Percentiles rank a stretch among this genome's conserved stretches.
Conservation (phyloP, 1,140 invertebrate genomes). For the Andricus grossulariae region DNA sequence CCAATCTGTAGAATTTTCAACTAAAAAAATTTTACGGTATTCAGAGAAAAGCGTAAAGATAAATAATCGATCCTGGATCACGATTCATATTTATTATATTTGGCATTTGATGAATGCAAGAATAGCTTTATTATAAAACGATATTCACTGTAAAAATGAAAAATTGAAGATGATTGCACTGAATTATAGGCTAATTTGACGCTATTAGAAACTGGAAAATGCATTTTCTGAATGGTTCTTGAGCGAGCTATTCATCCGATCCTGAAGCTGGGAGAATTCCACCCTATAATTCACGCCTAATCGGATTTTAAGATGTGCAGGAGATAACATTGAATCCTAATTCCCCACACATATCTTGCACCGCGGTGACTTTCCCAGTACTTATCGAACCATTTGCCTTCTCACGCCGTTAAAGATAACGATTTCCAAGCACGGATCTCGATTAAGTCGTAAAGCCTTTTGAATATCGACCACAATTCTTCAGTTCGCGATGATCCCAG, state of each 20-base stretch:
- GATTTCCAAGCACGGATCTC: conserved; percentile 5
- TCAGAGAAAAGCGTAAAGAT: too few species aligned
- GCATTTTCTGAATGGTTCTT: neutral
- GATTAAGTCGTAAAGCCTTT: conserved; percentile 27
- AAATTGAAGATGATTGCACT: neutral
- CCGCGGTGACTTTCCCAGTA: conserved; percentile 25
- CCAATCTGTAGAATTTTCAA: too few species aligned
- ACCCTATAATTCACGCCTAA: conserved; percentile 28
- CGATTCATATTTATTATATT: too few species aligned
- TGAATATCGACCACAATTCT: neutral
- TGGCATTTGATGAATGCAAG: too few species aligned
- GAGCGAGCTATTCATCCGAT: conserved; percentile 3
- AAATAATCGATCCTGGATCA: too few species aligned
- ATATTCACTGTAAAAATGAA: too few species aligned
- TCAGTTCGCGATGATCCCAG: neutral
- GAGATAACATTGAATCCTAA: conserved; percentile 30
- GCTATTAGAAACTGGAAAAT: neutral
- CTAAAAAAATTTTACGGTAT: too few species aligned
- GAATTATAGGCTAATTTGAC: neutral
- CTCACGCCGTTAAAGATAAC: conserved; percentile 22
- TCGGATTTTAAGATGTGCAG: conserved; percentile 24
- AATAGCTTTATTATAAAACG: too few species aligned
- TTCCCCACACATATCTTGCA: conserved; percentile 27
- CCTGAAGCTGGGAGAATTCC: conserved; percentile 26
- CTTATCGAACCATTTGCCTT: conserved; percentile 28